Conservation (phyloP, 2,113 vertebrate genomes). For the Nothocercus julius region DNA sequence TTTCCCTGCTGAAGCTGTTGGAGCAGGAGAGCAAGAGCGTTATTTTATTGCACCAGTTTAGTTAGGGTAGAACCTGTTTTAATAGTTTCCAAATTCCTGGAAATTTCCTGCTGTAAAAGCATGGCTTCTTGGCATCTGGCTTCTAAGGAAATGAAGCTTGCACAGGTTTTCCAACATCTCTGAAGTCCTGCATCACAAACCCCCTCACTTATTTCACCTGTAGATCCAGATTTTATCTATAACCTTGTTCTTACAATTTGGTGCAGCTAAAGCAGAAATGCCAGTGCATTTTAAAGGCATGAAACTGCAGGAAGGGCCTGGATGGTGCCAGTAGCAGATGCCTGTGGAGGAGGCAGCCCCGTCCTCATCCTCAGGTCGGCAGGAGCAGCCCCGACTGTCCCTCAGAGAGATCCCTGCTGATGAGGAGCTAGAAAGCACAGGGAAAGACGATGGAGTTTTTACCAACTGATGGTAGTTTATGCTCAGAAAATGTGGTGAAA, state of each 20-base stretch:
- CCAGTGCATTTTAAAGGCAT: neutral
- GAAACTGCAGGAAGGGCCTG: neutral
- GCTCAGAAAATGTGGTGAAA: neutral
- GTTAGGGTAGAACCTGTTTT: neutral
- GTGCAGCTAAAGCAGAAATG: neutral
- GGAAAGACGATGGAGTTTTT: neutral
- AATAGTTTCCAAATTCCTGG: neutral
- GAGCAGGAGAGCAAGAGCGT: neutral
- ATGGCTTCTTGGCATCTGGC: neutral
- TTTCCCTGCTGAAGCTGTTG: neutral
- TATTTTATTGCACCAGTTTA: neutral
- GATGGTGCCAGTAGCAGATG: neutral
- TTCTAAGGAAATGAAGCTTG: neutral
- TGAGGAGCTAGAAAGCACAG: neutral
- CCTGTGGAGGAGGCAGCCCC: neutral
- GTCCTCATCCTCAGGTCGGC: fast-evolving
- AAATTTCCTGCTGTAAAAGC: neutral
- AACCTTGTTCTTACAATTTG: neutral
- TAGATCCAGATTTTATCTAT: neutral
- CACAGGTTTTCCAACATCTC: neutral
- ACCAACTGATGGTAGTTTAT: neutral
- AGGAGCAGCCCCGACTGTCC: neutral
- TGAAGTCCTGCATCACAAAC: neutral
- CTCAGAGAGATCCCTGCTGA: neutral
- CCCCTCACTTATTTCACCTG: neutral